Evolutionary conservation across 2,113 vertebrate genomes (phyloP), one percentile per base, ranked within the genome.

Genomic region (Corythoichthys haematopterus): DNA sequence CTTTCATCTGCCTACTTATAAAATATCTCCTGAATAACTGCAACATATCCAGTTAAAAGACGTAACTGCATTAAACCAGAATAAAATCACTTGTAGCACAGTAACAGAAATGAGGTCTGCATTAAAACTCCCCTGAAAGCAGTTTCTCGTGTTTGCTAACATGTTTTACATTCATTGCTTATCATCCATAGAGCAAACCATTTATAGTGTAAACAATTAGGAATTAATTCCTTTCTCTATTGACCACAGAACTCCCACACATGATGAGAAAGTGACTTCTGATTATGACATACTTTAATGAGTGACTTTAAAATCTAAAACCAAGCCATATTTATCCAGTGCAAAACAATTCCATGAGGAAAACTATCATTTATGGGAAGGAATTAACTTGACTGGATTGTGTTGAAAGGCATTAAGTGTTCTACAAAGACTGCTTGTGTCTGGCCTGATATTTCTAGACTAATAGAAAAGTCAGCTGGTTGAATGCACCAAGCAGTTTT

Each of bases 171-270:
- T 72, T 45, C 55, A 11, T 55, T 20, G 61, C 60, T 69, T 1
- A 58, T 69, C 55, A 62, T 78, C 65, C 57, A 53, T 58, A 71
- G 72, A 62, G 69, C 50, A 81, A 43, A 48, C 47, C 64, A 63
- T 3, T 66, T 62, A 67, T 70, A 76, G 48, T 88, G 82, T 89
- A 84, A 87, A 85, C 84, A 77, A 40, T 35, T n/a, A 62, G 43
- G 20, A 59, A 75, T 45, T 50, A 28, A 64, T 48, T 64, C 65
- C 40, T 70, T 73, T 66, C 72, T 64, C 66, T 76, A 53, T 69
- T 14, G 14, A 71, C 78, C 83, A 85, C 69, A 82, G 48, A 72
- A 56, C 70, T 38, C 56, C 36, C 60, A 64, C 38, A 52, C 20
- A 6, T 13, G 3, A 70, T 28, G 43, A 14, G 53, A 75, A 61